phyloP scores from a whole-genome alignment of 2,888 invertebrate species.

The Mesorhabditis belari region DNA sequence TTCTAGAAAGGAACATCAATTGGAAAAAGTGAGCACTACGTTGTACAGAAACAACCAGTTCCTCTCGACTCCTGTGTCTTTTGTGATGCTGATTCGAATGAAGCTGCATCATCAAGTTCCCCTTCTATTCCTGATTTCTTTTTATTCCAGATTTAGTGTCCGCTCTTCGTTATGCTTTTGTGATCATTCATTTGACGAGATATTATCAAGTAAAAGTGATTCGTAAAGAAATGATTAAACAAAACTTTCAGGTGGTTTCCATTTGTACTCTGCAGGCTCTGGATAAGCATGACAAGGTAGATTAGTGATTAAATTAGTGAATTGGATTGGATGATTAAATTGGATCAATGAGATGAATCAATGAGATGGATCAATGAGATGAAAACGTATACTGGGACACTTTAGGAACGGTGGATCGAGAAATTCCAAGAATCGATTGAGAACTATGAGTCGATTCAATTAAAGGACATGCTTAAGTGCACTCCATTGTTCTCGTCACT shows the following conservation, averaged over 20 bases:
- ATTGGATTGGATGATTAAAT: not conserved
- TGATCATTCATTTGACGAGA: conserved; percentile 58
- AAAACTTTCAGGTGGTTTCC: conserved; percentile 58
- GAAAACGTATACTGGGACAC: not conserved
- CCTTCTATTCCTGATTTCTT: not conserved
- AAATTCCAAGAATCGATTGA: conserved; percentile 55
- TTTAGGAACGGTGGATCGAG: conserved; percentile 53
- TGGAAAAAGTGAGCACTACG: conserved; percentile 51
- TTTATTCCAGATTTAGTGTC: conserved; percentile 27
- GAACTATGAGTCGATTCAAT: conserved; percentile 54
- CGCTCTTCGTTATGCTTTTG: conserved; percentile 55
- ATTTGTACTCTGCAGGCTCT: conserved; percentile 58
- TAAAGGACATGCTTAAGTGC: conserved; percentile 52
- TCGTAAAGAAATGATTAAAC: too few species aligned
- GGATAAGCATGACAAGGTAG: conserved; percentile 56
- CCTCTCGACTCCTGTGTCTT: conserved; percentile 58
- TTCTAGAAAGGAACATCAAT: conserved; percentile 34
- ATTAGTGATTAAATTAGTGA: not conserved
- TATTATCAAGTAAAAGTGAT: too few species aligned
- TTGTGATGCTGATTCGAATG: conserved; percentile 56
- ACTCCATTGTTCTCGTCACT: conserved; percentile 49
- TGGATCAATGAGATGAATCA: too few species aligned
- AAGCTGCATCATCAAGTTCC: conserved; percentile 31
- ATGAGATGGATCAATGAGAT: not conserved
- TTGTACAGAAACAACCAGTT: conserved; percentile 58